Conservation (phyloP, 2,797 vertebrate genomes). For the Silurus lanzhouensis region DNA sequence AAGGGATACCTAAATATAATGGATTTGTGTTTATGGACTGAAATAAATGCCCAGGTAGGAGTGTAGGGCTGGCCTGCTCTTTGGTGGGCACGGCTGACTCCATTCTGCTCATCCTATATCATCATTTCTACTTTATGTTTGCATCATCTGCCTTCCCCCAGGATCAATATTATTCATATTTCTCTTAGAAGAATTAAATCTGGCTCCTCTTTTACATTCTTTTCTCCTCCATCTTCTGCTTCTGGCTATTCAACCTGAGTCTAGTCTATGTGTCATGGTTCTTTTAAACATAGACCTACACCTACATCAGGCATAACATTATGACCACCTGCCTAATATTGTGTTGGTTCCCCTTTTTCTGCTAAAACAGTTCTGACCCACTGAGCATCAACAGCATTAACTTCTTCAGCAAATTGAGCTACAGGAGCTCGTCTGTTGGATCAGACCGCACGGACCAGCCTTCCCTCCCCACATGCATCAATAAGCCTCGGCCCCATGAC, state of each 20-base stretch:
- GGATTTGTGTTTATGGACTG: background rate
- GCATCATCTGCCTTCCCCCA: background rate
- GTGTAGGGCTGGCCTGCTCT: background rate
- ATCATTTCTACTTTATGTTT: background rate
- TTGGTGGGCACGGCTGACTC: background rate
- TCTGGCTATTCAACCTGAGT: background rate
- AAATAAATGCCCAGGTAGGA: background rate
- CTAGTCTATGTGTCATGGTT: background rate
- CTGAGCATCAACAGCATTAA: too few relatives aligned
- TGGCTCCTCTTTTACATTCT: background rate
- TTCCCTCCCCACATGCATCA: too few relatives aligned
- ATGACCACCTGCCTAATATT: too few relatives aligned
- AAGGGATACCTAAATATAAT: background rate
- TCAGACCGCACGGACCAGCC: too few relatives aligned
- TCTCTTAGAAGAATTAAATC: background rate
- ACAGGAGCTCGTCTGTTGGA: too few relatives aligned
- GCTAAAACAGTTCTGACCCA: too few relatives aligned
- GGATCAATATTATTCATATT: background rate
- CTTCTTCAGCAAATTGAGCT: too few relatives aligned
- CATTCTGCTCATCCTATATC: constrained; percentile 4
- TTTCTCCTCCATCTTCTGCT: background rate
- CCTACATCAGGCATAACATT: too few relatives aligned
- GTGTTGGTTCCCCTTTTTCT: too few relatives aligned
- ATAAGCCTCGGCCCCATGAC: too few relatives aligned
- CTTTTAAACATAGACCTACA: background rate